phyloP scores from a whole-genome alignment of 2,113 vertebrate genomes.

The Geothlypis trichas region DNA sequence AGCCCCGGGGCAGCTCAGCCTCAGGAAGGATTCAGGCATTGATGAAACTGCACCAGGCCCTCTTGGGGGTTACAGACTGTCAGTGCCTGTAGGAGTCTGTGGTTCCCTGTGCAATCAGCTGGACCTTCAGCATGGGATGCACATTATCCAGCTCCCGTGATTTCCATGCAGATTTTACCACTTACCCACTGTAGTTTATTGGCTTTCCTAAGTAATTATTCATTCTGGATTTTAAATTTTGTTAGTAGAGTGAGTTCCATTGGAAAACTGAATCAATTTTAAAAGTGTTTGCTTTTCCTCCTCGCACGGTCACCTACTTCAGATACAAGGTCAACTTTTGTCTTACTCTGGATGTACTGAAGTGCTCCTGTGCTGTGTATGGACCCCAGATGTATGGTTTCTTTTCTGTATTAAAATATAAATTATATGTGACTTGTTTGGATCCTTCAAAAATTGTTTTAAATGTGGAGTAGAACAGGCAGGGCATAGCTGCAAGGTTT shows the following conservation, averaged over 20 bases:
- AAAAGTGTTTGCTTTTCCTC: background rate
- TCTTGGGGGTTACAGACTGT: background rate
- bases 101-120: background rate
- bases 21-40: background rate
- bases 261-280: background rate
- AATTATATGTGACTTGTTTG: background rate
- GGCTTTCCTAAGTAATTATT: background rate
- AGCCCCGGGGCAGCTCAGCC: background rate
- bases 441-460: background rate
- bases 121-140: background rate
- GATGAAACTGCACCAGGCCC: accelerated
- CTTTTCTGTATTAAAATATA: constrained; percentile 71
- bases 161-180: background rate
- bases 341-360: constrained; percentile 10
- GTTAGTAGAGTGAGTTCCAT: background rate
- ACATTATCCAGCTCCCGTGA: background rate
- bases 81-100: background rate
- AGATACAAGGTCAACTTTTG: constrained; percentile 21
- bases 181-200: background rate
- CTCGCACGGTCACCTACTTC: background rate
- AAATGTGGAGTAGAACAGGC: background rate
- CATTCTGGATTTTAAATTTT: background rate
- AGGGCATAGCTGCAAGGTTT: background rate
- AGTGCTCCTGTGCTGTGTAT: constrained; percentile 63
- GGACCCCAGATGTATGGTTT: constrained; percentile 36